Conservation (phyloP, 2,113 vertebrate species). For the Monarcha castaneiventris region DNA sequence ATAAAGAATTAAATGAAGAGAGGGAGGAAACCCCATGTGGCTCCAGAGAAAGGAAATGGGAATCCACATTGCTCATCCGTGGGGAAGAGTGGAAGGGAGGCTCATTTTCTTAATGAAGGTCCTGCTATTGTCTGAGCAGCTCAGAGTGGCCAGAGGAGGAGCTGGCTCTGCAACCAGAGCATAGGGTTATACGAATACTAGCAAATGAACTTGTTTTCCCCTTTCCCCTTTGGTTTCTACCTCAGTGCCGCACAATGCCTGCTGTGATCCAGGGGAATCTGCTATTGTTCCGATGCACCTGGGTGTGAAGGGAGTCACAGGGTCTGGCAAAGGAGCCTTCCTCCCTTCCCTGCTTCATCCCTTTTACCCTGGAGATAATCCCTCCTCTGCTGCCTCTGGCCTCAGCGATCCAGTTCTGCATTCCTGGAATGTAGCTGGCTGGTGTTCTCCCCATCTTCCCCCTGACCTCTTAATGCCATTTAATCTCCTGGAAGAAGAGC, state of each 20-base stretch:
- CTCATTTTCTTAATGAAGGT: not conserved
- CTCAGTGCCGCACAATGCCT: constrained; percentile 21
- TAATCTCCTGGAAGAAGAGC: constrained; percentile 55
- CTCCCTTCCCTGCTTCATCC: not conserved
- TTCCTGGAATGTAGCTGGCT: constrained; percentile 51
- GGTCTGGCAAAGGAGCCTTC: constrained; percentile 36
- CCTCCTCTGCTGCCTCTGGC: constrained; percentile 21
- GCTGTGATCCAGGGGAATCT: constrained; percentile 10
- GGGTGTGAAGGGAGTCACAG: constrained; percentile 55
- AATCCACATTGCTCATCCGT: not conserved
- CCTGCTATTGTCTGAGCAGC: not conserved
- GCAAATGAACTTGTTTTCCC: constrained; percentile 56
- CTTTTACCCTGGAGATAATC: constrained; percentile 41
- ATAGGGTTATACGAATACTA: not conserved
- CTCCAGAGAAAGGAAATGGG: not conserved
- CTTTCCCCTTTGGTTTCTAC: constrained; percentile 55
- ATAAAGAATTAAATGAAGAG: not conserved
- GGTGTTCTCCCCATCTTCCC: constrained; percentile 30
- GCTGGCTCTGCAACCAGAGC: not conserved
- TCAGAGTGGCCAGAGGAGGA: not conserved
- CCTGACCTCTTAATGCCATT: constrained; percentile 53
- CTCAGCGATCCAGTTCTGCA: not conserved
- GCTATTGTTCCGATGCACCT: constrained; percentile 50
- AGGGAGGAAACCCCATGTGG: not conserved
- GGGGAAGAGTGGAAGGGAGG: not conserved